phyloP scores from a whole-genome alignment of 1,140 invertebrate genomes.

The Aphaenogaster rudis region DNA sequence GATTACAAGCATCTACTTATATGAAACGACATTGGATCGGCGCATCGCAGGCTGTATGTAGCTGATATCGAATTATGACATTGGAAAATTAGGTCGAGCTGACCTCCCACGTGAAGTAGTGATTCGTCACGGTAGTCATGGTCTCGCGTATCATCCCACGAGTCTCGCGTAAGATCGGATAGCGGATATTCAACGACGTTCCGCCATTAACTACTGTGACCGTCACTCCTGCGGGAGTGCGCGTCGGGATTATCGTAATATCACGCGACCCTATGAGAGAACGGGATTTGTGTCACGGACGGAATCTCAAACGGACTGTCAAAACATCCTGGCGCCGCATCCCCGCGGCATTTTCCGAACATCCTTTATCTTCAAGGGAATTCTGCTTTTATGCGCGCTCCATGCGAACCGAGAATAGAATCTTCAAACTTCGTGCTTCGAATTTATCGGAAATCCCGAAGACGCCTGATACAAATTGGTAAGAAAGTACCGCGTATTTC shows the following conservation, averaged over 20 bases:
- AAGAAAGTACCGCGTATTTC: slow-evolving; percentile 33
- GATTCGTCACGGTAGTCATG: slow-evolving; percentile 67
- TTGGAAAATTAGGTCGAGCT: slow-evolving; percentile 75
- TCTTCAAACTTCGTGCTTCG: slow-evolving; percentile 47
- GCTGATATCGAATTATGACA: slow-evolving; percentile 74
- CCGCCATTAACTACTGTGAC: slow-evolving; percentile 73
- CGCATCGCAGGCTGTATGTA: slow-evolving; percentile 18
- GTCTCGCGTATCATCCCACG: slow-evolving; percentile 69
- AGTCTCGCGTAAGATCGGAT: slow-evolving; percentile 76
- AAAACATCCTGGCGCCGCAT: slow-evolving; percentile 25
- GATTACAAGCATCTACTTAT: neutral
- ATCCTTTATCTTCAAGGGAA: slow-evolving; percentile 38
- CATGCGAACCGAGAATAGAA: slow-evolving; percentile 6
- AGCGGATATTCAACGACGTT: slow-evolving; percentile 71
- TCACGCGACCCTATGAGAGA: slow-evolving; percentile 47
- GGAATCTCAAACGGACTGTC: slow-evolving; percentile 33
- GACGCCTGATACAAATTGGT: slow-evolving; percentile 57
- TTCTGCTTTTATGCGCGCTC: slow-evolving; percentile 33
- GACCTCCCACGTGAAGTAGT: slow-evolving; percentile 35
- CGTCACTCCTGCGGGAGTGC: slow-evolving; percentile 63
- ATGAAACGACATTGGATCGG: slow-evolving; percentile 25
- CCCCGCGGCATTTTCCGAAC: slow-evolving; percentile 31
- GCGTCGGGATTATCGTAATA: slow-evolving; percentile 69
- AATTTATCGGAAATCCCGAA: slow-evolving; percentile 53
- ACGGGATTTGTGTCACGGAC: slow-evolving; percentile 59